Percentiles rank a stretch among this genome's conserved stretches.
These are phyloP conservation scores for Nomada ferruginata DNA, from an alignment of 2,888 invertebrate genomes.

Conservation along the genomic window DNA sequence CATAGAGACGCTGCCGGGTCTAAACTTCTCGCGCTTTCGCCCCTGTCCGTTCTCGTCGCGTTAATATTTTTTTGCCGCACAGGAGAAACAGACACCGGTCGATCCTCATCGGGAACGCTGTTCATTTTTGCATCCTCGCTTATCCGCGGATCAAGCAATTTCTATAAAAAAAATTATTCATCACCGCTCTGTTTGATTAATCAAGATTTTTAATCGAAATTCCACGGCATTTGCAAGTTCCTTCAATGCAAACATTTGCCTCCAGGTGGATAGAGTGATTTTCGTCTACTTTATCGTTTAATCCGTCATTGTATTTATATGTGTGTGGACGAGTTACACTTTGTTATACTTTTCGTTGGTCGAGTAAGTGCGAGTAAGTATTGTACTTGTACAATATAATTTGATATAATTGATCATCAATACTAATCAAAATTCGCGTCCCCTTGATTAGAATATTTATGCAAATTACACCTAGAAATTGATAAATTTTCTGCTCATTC, in stretches of 20 bases:
- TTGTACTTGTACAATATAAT: too few species aligned
- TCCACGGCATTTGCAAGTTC: background rate
- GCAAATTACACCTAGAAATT: too few species aligned
- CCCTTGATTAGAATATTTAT: too few species aligned
- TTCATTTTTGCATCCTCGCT: conserved; percentile 9
- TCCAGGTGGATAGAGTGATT: background rate
- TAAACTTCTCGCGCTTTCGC: background rate
- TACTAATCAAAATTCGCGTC: too few species aligned
- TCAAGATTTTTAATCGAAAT: conserved; percentile 29
- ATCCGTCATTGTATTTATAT: background rate
- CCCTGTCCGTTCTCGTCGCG: background rate
- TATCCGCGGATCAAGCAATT: conserved; percentile 13
- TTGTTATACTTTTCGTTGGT: too few species aligned
- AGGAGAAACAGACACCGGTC: background rate
- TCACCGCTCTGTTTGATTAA: conserved; percentile 1
- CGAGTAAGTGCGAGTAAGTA: too few species aligned
- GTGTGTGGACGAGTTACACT: too few species aligned
- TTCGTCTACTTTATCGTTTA: background rate
- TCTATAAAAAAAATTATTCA: background rate
- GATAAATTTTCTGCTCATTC: too few species aligned
- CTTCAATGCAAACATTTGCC: background rate
- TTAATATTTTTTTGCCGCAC: conserved; percentile 3
- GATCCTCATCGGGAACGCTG: background rate
- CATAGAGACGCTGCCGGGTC: background rate
- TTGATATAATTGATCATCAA: too few species aligned